Percentiles rank a stretch among this genome's conserved stretches.
These are phyloP conservation scores for Camponotus floridanus DNA, from an alignment of 1,140 invertebrate species.

Conservation along the genomic window DNA sequence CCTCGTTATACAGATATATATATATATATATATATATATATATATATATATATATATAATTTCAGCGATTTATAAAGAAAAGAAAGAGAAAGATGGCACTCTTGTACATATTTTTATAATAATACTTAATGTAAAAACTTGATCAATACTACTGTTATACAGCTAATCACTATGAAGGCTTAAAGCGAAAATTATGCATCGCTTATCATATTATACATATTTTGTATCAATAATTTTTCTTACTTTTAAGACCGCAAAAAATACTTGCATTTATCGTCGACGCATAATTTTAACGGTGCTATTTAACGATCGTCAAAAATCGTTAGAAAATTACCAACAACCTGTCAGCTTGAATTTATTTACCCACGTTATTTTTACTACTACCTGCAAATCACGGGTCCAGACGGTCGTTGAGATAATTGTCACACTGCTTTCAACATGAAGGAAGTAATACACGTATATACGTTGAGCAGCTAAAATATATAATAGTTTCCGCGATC, in stretches of 20 bases:
- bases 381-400: slow-evolving; percentile 50
- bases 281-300: slow-evolving; percentile 20
- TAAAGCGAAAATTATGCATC: slow-evolving; percentile 48
- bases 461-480: not conserved
- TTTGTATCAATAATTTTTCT: not conserved
- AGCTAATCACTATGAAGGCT: not conserved
- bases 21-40: too few relatives aligned
- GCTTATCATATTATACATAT: not conserved
- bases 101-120: not conserved
- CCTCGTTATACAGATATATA: not conserved
- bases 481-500: slow-evolving; percentile 18
- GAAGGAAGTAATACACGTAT: slow-evolving; percentile 23
- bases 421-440: slow-evolving; percentile 49
- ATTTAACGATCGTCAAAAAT: slow-evolving; percentile 35
- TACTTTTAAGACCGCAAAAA: slow-evolving; percentile 13
- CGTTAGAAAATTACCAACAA: slow-evolving; percentile 27
- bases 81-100: not conserved
- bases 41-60: too few relatives aligned
- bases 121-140: not conserved
- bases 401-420: slow-evolving; percentile 70
- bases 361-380: not conserved
- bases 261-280: not conserved
- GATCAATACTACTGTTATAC: not conserved
- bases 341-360: slow-evolving; percentile 17
- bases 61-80: not conserved